Base-by-base conservation (phyloP, 1,140 invertebrate species). In the Sesamia nonagrioides region DNA sequence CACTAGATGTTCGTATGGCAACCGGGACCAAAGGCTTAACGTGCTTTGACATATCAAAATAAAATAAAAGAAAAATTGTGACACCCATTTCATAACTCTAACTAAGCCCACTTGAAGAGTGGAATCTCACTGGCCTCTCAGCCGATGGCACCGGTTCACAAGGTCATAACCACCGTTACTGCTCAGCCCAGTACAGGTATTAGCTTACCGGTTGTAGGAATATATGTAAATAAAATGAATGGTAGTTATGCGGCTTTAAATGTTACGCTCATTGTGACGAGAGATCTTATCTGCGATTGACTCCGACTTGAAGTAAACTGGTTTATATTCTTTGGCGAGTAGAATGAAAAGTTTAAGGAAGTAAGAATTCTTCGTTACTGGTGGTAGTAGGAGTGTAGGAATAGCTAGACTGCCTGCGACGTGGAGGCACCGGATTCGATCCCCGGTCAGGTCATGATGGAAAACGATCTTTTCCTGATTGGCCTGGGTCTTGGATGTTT, bases 121-220 rank as follows among this genome's bases (percentile, higher is more conserved):
- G 6, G 35, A 27, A 68, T 33, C 40, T 68, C 63, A 1, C 18
- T 56, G 42, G 33, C 42, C 63, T 61, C 35, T 37, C 11, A 11
- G 40, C 72, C 33, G 50, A 50, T 45, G 73, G 15, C 42, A 48
- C 13, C 60, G 61, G 50, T 77, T 50, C 63, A 72, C 68, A 72
- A 78, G 77, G 77, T 78, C 77, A 50, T 15, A 8, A 50, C 56
- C 66, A 78, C 77, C 33, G 77, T 72, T 78, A 78, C 33, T n/a
- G 18, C 50, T 54, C 8, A 56, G 54, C 54, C 33, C 35, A 45
- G 45, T 27, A 52, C 50, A 17, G 18, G 35, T 21, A 7, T 11
- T 54, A 54, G 18, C 21, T 18, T 68, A 68, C 63, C 42, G 63
- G 17, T 27, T 48, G 18, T 68, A 15, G 54, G 54, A 61, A 61